phyloP scores from a whole-genome alignment of 1,140 invertebrate genomes.

The Neodiprion pinetum region DNA sequence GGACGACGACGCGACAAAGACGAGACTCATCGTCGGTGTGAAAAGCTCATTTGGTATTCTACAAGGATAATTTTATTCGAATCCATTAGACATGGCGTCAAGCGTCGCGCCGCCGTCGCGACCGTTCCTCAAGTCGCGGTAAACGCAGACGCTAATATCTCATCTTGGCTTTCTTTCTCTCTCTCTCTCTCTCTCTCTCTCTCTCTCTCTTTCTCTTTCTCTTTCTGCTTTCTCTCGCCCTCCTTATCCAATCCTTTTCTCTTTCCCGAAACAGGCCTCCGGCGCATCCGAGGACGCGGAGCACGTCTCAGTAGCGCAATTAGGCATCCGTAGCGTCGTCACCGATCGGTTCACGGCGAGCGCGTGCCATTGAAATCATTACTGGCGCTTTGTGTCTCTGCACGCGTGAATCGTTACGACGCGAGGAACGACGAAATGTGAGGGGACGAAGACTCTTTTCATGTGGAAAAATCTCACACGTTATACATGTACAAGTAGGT shows the following conservation, averaged over 20 bases:
- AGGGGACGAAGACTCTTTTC: too few relatives aligned
- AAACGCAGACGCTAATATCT: slow-evolving; percentile 3
- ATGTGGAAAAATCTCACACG: too few relatives aligned
- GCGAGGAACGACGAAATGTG: too few relatives aligned
- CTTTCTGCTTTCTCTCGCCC: neutral
- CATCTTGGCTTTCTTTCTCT: neutral
- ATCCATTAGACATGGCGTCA: slow-evolving; percentile 7
- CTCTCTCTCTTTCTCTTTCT: neutral
- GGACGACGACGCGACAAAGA: too few relatives aligned
- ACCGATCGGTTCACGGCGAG: neutral
- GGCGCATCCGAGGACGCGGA: neutral
- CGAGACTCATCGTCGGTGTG: too few relatives aligned
- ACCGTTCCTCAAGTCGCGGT: neutral
- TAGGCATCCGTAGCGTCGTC: neutral
- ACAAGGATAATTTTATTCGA: slow-evolving; percentile 8
- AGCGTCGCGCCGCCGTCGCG: neutral
- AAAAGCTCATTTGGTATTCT: neutral
- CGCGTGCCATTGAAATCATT: neutral
- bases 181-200: neutral
- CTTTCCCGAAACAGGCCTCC: too few relatives aligned
- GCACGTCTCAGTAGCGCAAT: neutral
- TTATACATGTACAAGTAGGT: too few relatives aligned
- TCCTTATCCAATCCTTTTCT: neutral
- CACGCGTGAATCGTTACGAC: too few relatives aligned
- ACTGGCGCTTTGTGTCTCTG: neutral